These are phyloP conservation scores for Melanotaenia boesemani DNA, from an alignment of 2,797 vertebrate genomes.

Conservation along the genomic window DNA sequence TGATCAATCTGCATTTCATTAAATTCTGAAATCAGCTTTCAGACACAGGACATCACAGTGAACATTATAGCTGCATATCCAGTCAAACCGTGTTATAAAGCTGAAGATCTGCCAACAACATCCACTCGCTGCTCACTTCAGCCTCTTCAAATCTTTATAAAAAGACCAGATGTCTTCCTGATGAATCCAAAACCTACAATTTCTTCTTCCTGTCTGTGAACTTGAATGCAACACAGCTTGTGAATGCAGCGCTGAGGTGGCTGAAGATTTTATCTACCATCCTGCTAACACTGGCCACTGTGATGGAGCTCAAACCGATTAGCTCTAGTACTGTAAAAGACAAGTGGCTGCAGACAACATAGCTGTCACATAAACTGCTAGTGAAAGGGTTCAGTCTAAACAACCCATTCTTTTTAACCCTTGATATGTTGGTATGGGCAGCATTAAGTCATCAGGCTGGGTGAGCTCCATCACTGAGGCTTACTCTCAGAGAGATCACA, in stretches of 20 bases:
- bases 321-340: too few relatives aligned
- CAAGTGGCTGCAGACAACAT: too few relatives aligned
- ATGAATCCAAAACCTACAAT: background rate
- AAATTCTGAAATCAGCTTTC: too few relatives aligned
- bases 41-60: too few relatives aligned
- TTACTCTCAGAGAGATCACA: slow-evolving; percentile 14
- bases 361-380: too few relatives aligned
- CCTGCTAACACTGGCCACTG: background rate
- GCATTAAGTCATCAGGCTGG: background rate
- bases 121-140: too few relatives aligned
- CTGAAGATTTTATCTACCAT: too few relatives aligned
- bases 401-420: background rate
- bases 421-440: background rate
- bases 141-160: too few relatives aligned
- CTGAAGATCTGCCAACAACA: too few relatives aligned
- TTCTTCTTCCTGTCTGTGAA: background rate
- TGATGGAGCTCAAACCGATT: background rate
- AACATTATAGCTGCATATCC: too few relatives aligned
- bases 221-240: background rate
- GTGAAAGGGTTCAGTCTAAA: slow-evolving; percentile 11
- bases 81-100: too few relatives aligned
- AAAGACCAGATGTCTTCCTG: background rate
- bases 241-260: background rate
- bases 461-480: slow-evolving; percentile 25
- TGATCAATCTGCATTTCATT: too few relatives aligned